Conservation (phyloP, 2,797 vertebrate species). For the Delichon dasypus region DNA sequence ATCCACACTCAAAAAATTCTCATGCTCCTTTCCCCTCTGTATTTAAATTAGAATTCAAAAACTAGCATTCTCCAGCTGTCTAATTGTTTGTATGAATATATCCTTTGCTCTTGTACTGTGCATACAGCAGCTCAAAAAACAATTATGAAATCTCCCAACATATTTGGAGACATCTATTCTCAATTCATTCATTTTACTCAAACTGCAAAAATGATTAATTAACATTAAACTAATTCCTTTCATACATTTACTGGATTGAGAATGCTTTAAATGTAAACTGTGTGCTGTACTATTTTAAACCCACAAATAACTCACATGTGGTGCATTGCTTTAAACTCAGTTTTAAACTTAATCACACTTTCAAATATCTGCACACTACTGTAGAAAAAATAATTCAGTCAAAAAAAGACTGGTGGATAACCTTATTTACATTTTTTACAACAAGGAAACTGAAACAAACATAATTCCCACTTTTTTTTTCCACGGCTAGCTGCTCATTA, state of each 20-base stretch:
- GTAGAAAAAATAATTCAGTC: slow-evolving; percentile 20
- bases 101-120: not conserved
- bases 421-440: not conserved
- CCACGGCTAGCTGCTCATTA: not conserved
- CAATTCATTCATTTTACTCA: not conserved
- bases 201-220: not conserved
- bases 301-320: not conserved
- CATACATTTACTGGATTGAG: not conserved
- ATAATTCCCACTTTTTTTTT: not conserved
- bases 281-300: slow-evolving; percentile 22
- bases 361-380: not conserved
- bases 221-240: not conserved
- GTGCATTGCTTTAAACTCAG: not conserved
- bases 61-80: not conserved
- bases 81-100: not conserved
- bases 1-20: not conserved
- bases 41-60: not conserved
- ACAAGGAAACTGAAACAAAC: not conserved
- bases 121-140: not conserved
- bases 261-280: slow-evolving; percentile 4
- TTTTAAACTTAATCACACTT: slow-evolving; percentile 21
- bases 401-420: slow-evolving; percentile 30
- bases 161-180: not conserved
- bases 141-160: not conserved
- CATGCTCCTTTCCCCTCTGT: not conserved